Base-by-base conservation (phyloP, 2,888 invertebrate species). In the Acanthosoma haemorrhoidale region DNA sequence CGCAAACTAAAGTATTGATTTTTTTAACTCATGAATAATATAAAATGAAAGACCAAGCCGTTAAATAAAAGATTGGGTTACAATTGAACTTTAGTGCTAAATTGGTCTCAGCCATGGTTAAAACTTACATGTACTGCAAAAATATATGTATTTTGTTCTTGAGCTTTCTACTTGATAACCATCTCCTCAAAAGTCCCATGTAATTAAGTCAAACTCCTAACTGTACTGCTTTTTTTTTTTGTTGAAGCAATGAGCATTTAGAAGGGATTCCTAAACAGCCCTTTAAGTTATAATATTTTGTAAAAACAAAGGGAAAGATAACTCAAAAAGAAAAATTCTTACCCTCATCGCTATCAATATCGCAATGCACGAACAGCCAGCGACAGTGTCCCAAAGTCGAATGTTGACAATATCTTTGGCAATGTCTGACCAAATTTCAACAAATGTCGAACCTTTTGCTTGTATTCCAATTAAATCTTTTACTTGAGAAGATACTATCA, bases 401-500 rank as follows among this genome's bases (percentile, higher is more conserved):
- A 89, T 87, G 70, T 84, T 79, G 73, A 84, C 83, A 70, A 92
- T 85, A 77, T 90, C 86, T 34, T 82, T 78, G 77, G 87, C 85
- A 60, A 94, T 86, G 72, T 88, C 88, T 68, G 82, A 85, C 88
- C 91, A 90, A 78, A 90, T 88, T 76, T 89, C 86, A 67, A 92
- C 78, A 78, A 94, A 92, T 0, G 92, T 92, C 38, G 85, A 83
- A 18, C 92, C 92, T 39, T 82, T 83, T 13, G 88, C 89, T 16
- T 81, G 76, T 75, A 92, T 88, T 2, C 91, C 91, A 66, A 93
- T 83, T 64, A 93, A 82, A 78, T 91, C 90, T 80, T 92, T 92
- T 21, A 93, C 83, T 81, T 94, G 94, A n/a, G 93, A 92, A 0
- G 91, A 89, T 41, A 92, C 87, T 76, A 94, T 94, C 77, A 94